A percentile compares a stretch with the other conserved stretches of the same genome.
Conservation (phyloP, 2,888 invertebrate species). For the Tuberolachnus salignus region DNA sequence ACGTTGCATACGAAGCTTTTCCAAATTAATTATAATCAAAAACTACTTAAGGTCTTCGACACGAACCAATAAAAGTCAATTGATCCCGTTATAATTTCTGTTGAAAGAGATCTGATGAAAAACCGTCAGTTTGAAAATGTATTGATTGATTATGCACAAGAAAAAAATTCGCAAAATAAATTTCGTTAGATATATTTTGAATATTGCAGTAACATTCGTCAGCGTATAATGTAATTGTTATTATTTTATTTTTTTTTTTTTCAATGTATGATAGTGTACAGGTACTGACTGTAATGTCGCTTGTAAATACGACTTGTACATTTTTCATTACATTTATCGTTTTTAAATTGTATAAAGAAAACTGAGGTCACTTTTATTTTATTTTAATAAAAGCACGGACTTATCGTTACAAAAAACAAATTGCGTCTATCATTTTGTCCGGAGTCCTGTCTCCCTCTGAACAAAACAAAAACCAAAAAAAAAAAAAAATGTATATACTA, state of each 20-base stretch:
- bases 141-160: neutral
- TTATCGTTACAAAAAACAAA: too few relatives aligned
- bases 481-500: too few relatives aligned
- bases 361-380: too few relatives aligned
- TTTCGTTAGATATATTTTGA: conserved; percentile 1
- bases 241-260: neutral
- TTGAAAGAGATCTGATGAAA: neutral
- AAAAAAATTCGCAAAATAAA: conserved; percentile 13
- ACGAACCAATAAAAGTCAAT: neutral
- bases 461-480: too few relatives aligned
- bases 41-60: conserved; percentile 9
- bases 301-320: neutral
- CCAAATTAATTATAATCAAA: neutral
- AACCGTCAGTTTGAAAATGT: neutral
- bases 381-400: too few relatives aligned
- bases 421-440: too few relatives aligned
- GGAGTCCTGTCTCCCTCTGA: too few relatives aligned
- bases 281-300: neutral
- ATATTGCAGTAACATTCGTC: too few relatives aligned
- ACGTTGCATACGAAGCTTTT: neutral
- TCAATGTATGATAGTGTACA: neutral
- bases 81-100: conserved; percentile 21
- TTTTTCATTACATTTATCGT: too few relatives aligned
- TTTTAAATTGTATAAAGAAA: too few relatives aligned
- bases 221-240: too few relatives aligned